A percentile compares a stretch with the other conserved stretches of the same genome.
These are phyloP conservation scores for Mactra quadrangularis DNA, from an alignment of 1,140 invertebrate genomes.

Conservation along the genomic window DNA sequence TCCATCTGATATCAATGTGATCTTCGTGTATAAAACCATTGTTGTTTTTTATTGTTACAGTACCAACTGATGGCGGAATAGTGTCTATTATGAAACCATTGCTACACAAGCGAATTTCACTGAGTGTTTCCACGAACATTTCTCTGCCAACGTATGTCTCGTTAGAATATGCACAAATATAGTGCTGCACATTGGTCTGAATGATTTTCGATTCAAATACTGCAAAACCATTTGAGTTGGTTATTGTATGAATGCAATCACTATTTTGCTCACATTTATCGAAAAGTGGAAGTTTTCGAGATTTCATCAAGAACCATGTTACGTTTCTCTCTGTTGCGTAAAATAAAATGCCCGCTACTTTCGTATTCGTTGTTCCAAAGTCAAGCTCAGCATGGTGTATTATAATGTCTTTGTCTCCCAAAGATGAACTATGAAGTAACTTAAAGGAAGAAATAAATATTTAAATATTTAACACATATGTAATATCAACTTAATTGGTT, in stretches of 20 bases:
- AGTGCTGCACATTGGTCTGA: conserved; percentile 3
- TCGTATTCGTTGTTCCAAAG: background rate
- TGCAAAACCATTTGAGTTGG: conserved; percentile 5
- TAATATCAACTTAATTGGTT: background rate
- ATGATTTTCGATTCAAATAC: conserved; percentile 19
- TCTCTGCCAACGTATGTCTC: conserved; percentile 14
- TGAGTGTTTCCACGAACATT: conserved; percentile 16
- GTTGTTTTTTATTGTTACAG: conserved; percentile 16
- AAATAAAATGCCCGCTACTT: conserved; percentile 7
- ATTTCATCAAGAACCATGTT: conserved; percentile 49
- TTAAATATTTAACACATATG: background rate
- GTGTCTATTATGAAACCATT: conserved; percentile 58
- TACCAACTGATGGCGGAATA: conserved; percentile 21
- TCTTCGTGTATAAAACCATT: conserved; percentile 29
- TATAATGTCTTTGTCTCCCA: background rate
- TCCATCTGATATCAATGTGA: conserved; percentile 22
- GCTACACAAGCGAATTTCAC: conserved; percentile 58
- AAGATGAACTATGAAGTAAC: conserved; percentile 29
- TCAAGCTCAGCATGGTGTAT: conserved; percentile 29
- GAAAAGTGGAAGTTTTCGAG: background rate
- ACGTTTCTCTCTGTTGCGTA: conserved; percentile 17
- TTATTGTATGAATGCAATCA: conserved; percentile 10
- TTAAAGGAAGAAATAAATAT: background rate
- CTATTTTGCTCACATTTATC: conserved; percentile 34
- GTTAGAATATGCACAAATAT: conserved; percentile 49